These are phyloP conservation scores for Enchytraeus crypticus DNA, from an alignment of 2,888 invertebrate species.

Conservation along the genomic window DNA sequence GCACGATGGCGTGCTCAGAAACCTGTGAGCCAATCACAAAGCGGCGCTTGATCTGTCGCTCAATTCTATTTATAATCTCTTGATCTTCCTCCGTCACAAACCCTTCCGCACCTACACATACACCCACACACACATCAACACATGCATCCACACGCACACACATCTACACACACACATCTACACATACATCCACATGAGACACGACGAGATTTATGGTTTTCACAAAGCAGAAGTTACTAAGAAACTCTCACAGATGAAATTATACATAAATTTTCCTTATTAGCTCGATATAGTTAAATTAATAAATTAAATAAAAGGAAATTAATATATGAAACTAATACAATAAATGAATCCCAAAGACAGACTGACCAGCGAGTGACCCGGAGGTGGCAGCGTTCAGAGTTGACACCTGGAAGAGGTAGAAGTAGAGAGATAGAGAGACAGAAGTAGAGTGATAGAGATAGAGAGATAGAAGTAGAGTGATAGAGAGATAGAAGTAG, in stretches of 20 bases:
- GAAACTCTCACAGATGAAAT: background rate
- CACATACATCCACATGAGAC: too few relatives aligned
- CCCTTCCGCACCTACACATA: conserved; percentile 76
- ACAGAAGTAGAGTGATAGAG: too few relatives aligned
- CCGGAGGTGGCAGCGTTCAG: conserved; percentile 90
- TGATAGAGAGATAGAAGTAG: too few relatives aligned
- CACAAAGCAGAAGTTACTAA: too few relatives aligned
- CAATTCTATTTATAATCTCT: conserved; percentile 76
- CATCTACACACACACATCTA: background rate
- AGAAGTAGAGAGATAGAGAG: too few relatives aligned
- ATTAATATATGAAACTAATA: background rate
- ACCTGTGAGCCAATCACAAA: conserved; percentile 86
- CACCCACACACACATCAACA: background rate
- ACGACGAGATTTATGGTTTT: too few relatives aligned
- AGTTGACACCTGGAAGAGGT: conserved; percentile 95
- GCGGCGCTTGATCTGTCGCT: conserved; percentile 83
- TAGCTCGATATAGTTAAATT: background rate
- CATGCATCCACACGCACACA: too few relatives aligned
- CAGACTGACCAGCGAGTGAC: conserved; percentile 69
- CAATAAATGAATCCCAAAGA: background rate
- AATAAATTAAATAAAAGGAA: background rate
- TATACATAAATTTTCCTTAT: background rate
- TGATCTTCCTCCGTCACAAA: conserved; percentile 91
- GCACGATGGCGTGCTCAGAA: conserved; percentile 83
- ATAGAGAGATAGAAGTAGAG: too few relatives aligned